phyloP scores from a whole-genome alignment of 2,113 vertebrate species.

The Mellivora capensis region DNA sequence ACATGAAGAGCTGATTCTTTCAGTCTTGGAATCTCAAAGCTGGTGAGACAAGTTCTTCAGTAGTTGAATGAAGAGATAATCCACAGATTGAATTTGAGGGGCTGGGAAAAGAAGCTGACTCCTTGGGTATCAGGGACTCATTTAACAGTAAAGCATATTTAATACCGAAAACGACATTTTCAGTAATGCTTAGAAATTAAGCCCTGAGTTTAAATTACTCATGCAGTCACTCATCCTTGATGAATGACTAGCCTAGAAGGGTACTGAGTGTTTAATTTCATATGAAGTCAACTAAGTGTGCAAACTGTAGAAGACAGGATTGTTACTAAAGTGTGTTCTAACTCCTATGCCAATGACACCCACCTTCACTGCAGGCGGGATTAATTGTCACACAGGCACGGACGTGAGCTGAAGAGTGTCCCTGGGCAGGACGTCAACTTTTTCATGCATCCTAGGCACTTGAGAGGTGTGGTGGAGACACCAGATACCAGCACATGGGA shows the following conservation, averaged over 20 bases:
- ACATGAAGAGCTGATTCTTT: not conserved
- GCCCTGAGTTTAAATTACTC: not conserved
- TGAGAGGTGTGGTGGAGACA: rapidly evolving
- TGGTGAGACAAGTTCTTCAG: not conserved
- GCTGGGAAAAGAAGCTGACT: not conserved
- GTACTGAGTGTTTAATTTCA: not conserved
- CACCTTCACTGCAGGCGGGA: too few relatives aligned
- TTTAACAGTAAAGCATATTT: not conserved
- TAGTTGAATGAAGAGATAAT: not conserved
- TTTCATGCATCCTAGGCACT: rapidly evolving
- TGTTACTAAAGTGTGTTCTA: not conserved
- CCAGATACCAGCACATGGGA: rapidly evolving
- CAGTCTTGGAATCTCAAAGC: not conserved
- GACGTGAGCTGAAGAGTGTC: rapidly evolving
- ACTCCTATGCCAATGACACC: not conserved
- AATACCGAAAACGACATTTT: not conserved
- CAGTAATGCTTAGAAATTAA: constrained; percentile 1
- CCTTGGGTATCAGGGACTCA: not conserved
- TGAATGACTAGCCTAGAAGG: not conserved
- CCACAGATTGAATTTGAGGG: not conserved
- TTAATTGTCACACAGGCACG: rapidly evolving
- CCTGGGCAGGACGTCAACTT: too few relatives aligned
- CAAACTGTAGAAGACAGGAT: not conserved
- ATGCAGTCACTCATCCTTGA: not conserved
- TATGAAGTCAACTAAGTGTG: not conserved